phyloP scores from a whole-genome alignment of 2,113 vertebrate genomes.

The Pseudorasbora parva region DNA sequence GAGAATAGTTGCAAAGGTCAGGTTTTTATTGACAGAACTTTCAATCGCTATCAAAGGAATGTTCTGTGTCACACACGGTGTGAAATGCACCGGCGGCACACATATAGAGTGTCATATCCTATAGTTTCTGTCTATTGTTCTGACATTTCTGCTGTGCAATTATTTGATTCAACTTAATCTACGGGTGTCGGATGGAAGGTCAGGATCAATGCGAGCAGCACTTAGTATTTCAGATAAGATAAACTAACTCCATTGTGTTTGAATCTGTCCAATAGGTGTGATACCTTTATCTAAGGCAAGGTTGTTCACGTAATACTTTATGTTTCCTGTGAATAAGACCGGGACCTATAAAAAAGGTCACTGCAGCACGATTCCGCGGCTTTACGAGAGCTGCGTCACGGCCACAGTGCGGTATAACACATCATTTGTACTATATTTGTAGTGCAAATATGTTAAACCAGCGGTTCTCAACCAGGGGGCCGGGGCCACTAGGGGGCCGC shows the following conservation, averaged over 20 bases:
- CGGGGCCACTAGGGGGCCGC: too few species aligned
- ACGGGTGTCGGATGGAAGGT: slow-evolving; percentile 32
- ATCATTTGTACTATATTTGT: not conserved
- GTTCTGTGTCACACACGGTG: slow-evolving; percentile 31
- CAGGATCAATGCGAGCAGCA: slow-evolving; percentile 29
- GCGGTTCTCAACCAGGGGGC: too few species aligned
- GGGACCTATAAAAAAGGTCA: slow-evolving; percentile 44
- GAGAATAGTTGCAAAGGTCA: slow-evolving; percentile 58
- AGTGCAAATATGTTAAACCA: not conserved
- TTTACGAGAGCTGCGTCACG: not conserved
- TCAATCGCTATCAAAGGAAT: slow-evolving; percentile 49
- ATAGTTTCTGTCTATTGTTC: slow-evolving; percentile 7
- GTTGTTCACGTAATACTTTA: slow-evolving; percentile 46
- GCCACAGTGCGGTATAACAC: slow-evolving; percentile 15
- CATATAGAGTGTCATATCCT: slow-evolving; percentile 27
- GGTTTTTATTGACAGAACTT: slow-evolving; percentile 58
- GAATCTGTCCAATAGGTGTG: slow-evolving; percentile 30
- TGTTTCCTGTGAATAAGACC: slow-evolving; percentile 49
- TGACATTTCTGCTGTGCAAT: slow-evolving; percentile 23
- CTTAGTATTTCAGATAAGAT: slow-evolving; percentile 47
- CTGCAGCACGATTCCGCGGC: not conserved
- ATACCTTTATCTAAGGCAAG: slow-evolving; percentile 29
- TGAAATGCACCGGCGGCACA: slow-evolving; percentile 15
- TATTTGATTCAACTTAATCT: slow-evolving; percentile 30
- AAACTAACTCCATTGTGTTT: slow-evolving; percentile 34